phyloP scores from a whole-genome alignment of 2,113 vertebrate genomes.

The Mastomys natalensis region DNA sequence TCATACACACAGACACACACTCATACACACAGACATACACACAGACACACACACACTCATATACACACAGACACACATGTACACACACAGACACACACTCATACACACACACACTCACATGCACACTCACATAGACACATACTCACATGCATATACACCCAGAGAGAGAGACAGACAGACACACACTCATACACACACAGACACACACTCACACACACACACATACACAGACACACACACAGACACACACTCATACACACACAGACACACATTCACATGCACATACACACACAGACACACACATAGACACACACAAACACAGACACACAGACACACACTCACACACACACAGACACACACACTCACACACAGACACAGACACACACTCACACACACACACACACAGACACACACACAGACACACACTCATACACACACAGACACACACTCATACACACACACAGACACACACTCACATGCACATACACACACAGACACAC shows the following conservation, averaged over 20 bases:
- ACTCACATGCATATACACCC: not conserved
- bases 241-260: not conserved
- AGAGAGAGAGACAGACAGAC: not conserved
- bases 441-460: not conserved
- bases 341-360: too few relatives aligned
- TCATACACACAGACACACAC: too few relatives aligned
- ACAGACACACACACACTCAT: too few relatives aligned
- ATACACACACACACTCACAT: not conserved
- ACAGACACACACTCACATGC: not conserved
- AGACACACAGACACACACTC: not conserved
- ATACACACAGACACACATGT: too few relatives aligned
- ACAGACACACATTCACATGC: too few relatives aligned
- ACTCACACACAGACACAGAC: not conserved
- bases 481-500: too few relatives aligned
- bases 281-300: not conserved
- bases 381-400: not conserved
- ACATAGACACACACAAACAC: too few relatives aligned
- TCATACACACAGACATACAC: too few relatives aligned
- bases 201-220: not conserved
- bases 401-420: too few relatives aligned
- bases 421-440: not conserved
- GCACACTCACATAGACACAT: too few relatives aligned
- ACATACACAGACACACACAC: too few relatives aligned
- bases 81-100: too few relatives aligned
- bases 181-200: not conserved